Conservation (phyloP, 1,140 invertebrate species). For the Leguminivora glycinivorella region DNA sequence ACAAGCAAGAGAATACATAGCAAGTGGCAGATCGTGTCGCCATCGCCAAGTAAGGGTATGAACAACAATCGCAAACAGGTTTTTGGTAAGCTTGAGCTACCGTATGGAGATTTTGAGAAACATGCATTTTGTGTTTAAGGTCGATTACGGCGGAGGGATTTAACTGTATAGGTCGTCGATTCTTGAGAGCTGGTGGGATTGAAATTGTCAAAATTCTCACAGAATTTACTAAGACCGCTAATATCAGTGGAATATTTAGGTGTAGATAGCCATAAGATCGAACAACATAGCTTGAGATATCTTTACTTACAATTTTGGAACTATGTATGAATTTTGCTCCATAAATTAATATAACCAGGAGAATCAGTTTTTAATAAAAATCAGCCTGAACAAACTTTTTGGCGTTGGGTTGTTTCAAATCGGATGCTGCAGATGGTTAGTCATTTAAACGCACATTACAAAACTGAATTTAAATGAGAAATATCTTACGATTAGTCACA, state of each 20-base stretch:
- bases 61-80: slow-evolving; percentile 19
- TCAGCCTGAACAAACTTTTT: too few relatives aligned
- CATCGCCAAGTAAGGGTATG: slow-evolving; percentile 7
- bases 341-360: too few relatives aligned
- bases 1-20: background rate
- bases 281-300: too few relatives aligned
- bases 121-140: slow-evolving; percentile 13
- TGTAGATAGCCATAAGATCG: too few relatives aligned
- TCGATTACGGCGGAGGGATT: background rate
- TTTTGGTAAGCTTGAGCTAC: slow-evolving; percentile 24
- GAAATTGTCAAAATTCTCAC: background rate
- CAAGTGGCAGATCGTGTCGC: slow-evolving; percentile 12
- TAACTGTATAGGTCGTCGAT: slow-evolving; percentile 3
- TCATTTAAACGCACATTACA: background rate
- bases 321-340: too few relatives aligned
- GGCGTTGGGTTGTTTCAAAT: background rate
- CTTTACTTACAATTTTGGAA: background rate
- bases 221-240: too few relatives aligned
- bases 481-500: background rate
- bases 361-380: too few relatives aligned
- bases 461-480: slow-evolving; percentile 4
- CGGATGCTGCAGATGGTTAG: background rate
- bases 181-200: background rate
- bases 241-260: too few relatives aligned
- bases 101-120: slow-evolving; percentile 6